phyloP scores from a whole-genome alignment of 2,113 vertebrate genomes.

The Pandion haliaetus region DNA sequence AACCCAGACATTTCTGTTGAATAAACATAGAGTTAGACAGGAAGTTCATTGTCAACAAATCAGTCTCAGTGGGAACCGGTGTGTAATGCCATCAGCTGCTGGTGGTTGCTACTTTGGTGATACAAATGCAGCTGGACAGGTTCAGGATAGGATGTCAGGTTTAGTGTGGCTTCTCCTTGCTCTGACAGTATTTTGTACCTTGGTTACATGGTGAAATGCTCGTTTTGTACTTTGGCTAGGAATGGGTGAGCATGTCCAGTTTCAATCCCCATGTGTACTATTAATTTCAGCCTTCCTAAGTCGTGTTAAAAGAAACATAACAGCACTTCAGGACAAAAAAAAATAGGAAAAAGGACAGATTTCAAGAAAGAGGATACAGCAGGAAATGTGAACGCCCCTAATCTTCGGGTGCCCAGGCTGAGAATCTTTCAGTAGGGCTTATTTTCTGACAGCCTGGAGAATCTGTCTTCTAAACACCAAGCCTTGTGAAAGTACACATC shows the following conservation, averaged over 20 bases:
- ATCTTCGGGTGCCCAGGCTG: neutral
- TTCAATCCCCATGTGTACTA: neutral
- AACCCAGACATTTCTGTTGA: neutral
- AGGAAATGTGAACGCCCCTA: neutral
- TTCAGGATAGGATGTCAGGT: neutral
- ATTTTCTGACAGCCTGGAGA: neutral
- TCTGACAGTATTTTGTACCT: neutral
- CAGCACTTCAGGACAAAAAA: neutral
- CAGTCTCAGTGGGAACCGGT: neutral
- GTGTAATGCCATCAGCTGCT: neutral
- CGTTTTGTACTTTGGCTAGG: neutral
- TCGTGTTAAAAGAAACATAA: neutral
- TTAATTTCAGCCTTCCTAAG: neutral
- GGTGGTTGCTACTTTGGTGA: neutral
- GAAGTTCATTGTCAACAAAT: neutral
- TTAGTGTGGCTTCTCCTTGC: neutral
- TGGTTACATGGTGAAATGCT: neutral
- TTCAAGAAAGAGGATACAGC: neutral
- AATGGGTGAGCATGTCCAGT: neutral
- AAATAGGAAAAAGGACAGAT: neutral
- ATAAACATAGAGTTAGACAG: neutral
- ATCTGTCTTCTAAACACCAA: neutral
- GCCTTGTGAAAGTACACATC: neutral
- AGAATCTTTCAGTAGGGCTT: neutral
- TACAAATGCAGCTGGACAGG: conserved; percentile 12